Base-by-base conservation (phyloP, 2,113 vertebrate genomes). In the Heterotis niloticus region DNA sequence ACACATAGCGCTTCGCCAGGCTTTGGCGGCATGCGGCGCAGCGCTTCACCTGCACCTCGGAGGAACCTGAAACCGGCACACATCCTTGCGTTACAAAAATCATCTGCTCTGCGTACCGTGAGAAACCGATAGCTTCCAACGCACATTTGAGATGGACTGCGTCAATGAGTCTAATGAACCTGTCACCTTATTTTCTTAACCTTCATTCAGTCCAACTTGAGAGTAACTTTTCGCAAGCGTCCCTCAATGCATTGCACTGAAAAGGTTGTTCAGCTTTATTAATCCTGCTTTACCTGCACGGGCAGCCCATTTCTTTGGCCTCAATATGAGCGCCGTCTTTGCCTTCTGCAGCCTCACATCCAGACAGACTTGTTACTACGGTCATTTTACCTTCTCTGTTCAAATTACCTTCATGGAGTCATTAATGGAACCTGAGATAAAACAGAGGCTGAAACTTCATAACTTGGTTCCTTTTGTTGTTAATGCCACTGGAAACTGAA, bases 401-500 rank as follows among this genome's bases (percentile, higher is more conserved):
- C 11, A 23, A 20, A 54, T 44, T n/a, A 44, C 3, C 34, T 44
- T 2, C 2, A 44, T 44, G 34, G 34, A 7, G 34, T 44, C 34
- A 44, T 7, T 2, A 62, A 62, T 62, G 59, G 20, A 28, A 20
- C n/a, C 68, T 20, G 17, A n/a, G 20, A 17, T 28, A 44, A 70
- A 70, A 28, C 68, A 70, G 68, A 44, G 68, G 28, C 28, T 70
- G 34, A 44, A 44, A 70, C 68, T 70, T 70, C 28, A 11, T 70
- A 34, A 44, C 34, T 17, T 44, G 68, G 67, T 28, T 12, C 7
- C 34, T 4, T 44, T 44, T 44, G 34, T 44, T 44, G 2, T 2
- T 44, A 44, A 44, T 44, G 34, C 7, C 34, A 44, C 34, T 44
- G 34, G 34, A 44, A 44, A 44, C 34, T 44, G 34, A 44, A 44